Evolutionary conservation across 2,113 vertebrate genomes (phyloP).

Genomic region (Nothoprocta pentlandii): DNA sequence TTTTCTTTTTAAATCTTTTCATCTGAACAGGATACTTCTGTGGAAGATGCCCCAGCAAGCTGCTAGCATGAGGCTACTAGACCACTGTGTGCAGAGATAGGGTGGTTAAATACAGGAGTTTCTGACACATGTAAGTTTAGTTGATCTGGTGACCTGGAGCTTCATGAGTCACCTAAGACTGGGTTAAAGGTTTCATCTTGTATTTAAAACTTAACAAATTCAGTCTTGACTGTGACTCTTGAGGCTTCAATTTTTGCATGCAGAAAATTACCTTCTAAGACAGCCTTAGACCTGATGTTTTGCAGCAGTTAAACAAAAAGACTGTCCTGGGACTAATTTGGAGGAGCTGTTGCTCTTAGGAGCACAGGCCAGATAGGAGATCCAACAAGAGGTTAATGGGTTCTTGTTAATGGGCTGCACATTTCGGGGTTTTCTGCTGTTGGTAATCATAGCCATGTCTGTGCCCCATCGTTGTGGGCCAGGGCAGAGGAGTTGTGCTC

Average conservation of each 20-base stretch:
- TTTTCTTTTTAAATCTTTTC: neutral
- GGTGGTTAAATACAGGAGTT: neutral
- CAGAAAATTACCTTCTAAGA: neutral
- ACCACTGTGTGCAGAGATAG: neutral
- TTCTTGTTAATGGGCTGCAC: neutral
- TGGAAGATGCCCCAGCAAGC: neutral
- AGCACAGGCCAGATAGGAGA: neutral
- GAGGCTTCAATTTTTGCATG: neutral
- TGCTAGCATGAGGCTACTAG: neutral
- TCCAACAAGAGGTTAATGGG: neutral
- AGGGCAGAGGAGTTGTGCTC: neutral
- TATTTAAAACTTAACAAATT: neutral
- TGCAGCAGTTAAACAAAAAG: neutral
- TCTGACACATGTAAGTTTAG: neutral
- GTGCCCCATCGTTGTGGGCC: neutral
- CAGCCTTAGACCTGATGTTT: neutral
- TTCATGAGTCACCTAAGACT: neutral
- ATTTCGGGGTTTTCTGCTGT: neutral
- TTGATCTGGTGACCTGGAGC: neutral
- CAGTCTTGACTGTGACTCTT: neutral
- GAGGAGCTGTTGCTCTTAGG: neutral
- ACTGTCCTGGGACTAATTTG: neutral
- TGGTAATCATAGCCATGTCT: neutral
- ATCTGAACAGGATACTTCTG: neutral
- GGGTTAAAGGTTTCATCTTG: neutral